Evolutionary conservation across 2,113 vertebrate genomes (phyloP).

Genomic region (Glareola pratincola): DNA sequence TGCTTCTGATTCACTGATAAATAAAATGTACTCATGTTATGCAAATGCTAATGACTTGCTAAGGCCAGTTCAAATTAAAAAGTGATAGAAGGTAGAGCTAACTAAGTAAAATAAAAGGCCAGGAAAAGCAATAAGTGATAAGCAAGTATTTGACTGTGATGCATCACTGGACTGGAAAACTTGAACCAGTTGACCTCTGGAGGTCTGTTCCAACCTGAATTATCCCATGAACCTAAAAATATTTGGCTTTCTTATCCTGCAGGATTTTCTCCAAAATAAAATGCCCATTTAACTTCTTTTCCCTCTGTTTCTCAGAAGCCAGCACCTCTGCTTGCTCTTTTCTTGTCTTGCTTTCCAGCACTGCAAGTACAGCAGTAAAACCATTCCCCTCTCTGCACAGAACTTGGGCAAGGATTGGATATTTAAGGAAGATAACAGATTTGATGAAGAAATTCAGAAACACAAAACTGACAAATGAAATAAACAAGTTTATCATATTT

Average conservation of each 20-base stretch:
- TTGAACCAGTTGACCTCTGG: background rate
- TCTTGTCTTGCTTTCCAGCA: background rate
- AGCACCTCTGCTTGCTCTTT: background rate
- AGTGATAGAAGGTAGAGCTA: background rate
- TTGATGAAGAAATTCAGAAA: constrained; percentile 75
- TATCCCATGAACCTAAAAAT: background rate
- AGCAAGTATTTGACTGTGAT: background rate
- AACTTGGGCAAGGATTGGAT: constrained; percentile 52
- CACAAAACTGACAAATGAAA: constrained; percentile 68
- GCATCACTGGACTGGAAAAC: background rate
- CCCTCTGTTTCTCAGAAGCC: background rate
- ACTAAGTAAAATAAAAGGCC: background rate
- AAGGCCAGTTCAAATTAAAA: background rate
- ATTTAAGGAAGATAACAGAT: constrained; percentile 66
- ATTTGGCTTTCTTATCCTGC: background rate
- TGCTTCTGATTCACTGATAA: background rate
- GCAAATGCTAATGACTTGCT: background rate
- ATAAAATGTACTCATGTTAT: background rate
- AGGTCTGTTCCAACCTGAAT: background rate
- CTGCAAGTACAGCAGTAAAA: constrained; percentile 2
- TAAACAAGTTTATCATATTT: constrained; percentile 75
- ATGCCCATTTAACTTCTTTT: background rate
- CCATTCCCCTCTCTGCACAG: background rate
- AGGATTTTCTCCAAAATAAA: background rate
- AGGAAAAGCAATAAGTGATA: background rate